Evolutionary conservation across 2,113 vertebrate species (phyloP).

Genomic region (Mesitornis unicolor): DNA sequence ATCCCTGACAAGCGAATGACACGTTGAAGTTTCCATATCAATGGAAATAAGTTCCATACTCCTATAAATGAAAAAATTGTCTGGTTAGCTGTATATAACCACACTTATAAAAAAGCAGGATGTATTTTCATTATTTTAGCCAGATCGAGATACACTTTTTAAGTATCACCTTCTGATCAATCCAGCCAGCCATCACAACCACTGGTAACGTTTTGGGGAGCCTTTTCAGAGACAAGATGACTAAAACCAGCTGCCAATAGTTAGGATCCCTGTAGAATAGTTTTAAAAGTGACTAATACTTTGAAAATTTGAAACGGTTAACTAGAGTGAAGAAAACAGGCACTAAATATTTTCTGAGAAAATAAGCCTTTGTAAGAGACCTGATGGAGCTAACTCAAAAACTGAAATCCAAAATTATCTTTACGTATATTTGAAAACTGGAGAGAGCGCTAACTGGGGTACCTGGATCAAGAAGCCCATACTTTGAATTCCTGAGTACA

Average conservation of each 20-base stretch:
- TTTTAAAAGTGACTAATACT: not conserved
- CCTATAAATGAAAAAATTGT: not conserved
- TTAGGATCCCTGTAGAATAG: not conserved
- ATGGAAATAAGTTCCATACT: not conserved
- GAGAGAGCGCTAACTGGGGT: not conserved
- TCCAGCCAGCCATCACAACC: not conserved
- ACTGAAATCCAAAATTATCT: not conserved
- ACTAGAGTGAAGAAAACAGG: not conserved
- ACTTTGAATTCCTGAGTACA: not conserved
- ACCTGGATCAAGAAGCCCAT: not conserved
- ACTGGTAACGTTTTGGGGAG: not conserved
- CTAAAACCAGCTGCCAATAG: not conserved
- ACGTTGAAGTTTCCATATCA: not conserved
- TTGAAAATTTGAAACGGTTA: not conserved
- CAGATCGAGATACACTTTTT: not conserved
- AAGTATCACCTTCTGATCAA: not conserved
- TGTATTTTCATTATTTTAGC: not conserved
- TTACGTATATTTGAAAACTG: not conserved
- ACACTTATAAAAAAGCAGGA: not conserved
- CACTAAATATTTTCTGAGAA: not conserved
- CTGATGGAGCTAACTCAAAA: not conserved
- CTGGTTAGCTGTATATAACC: not conserved
- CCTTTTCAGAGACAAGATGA: not conserved
- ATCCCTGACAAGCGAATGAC: not conserved
- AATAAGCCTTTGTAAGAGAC: not conserved